Base-by-base conservation (phyloP, 1,140 invertebrate genomes). In the Drosophila nigrodunni region DNA sequence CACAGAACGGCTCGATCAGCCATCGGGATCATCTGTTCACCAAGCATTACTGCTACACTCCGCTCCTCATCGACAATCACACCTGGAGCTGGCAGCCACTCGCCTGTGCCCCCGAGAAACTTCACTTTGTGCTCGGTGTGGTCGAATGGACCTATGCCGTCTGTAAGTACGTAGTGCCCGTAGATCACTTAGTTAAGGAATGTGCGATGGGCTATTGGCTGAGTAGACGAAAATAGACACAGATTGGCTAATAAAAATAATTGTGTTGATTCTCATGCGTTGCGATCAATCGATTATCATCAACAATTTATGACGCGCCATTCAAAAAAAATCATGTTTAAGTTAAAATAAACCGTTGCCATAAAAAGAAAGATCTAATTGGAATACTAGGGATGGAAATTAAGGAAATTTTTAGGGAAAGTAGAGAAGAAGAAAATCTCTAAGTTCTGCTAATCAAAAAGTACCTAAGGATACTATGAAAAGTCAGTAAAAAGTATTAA, bases 131-230 rank as follows among this genome's bases (percentile, higher is more conserved):
- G 0, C 64, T 92, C 44, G 90, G 81, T 11, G 82, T 86, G 0
- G 72, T 74, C 7, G 90, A 91, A 13, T 92, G 90, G 90, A 92
- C 90, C 30, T 92, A 92, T 65, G 90, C 90, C 25, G 86, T 89
- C 64, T 92, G 90, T 92, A 64, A 90, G 90, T 74, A 30, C 18
- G 10, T 35, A 25, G 21, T 25, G 41, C 44, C 5, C 15, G 2
- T 47, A 58, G 9, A 58, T 21, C 39, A 10, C 10, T 11, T 41
- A 5, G 11, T 43, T 13, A n/a, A n/a, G 41, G n/a, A 55, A 37
- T 11, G 9, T 18, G 52, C 52, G 25, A 54, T 21, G 1, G 18
- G 18, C 18, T 21, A 13, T 50, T 2, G 3, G 9, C 25, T 25
- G 50, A 37, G 30, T 30, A 54, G 50, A 3, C 64, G 49, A 52